Conservation (phyloP, 1,140 invertebrate genomes). For the Drosophila tristis region DNA sequence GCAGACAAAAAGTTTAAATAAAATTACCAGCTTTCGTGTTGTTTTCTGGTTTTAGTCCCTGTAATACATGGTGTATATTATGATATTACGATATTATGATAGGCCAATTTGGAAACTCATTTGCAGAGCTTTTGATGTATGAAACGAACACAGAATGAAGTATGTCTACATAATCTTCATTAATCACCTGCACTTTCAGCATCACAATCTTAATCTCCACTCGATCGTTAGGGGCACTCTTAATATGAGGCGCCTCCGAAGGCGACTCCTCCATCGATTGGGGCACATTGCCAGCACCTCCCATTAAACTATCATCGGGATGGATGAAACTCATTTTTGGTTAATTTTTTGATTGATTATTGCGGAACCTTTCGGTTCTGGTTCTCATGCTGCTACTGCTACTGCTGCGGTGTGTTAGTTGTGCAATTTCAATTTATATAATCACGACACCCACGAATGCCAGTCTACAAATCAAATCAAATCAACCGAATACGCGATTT, state of each 20-base stretch:
- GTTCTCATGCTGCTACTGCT: slow-evolving; percentile 32
- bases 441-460: slow-evolving; percentile 36
- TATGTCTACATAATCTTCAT: too few relatives aligned
- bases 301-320: slow-evolving; percentile 59
- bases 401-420: slow-evolving; percentile 38
- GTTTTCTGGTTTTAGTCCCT: background rate
- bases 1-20: slow-evolving; percentile 20
- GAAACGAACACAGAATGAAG: too few relatives aligned
- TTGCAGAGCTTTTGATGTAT: background rate
- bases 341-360: slow-evolving; percentile 7
- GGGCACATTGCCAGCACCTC: background rate
- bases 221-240: slow-evolving; percentile 22
- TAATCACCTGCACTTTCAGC: slow-evolving; percentile 72
- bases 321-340: slow-evolving; percentile 72
- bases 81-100: slow-evolving; percentile 1
- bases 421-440: slow-evolving; percentile 65
- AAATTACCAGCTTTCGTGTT: slow-evolving; percentile 32
- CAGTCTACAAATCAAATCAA: slow-evolving; percentile 30
- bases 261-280: slow-evolving; percentile 1
- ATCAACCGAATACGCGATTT: slow-evolving; percentile 1
- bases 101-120: background rate
- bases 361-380: slow-evolving; percentile 2
- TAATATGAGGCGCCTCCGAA: background rate
- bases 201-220: slow-evolving; percentile 72
- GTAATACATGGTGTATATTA: slow-evolving; percentile 22